Percentiles rank a stretch among this genome's conserved stretches.
phyloP scores from a whole-genome alignment of 2,113 vertebrate genomes.

The Pedionomus torquatus region DNA sequence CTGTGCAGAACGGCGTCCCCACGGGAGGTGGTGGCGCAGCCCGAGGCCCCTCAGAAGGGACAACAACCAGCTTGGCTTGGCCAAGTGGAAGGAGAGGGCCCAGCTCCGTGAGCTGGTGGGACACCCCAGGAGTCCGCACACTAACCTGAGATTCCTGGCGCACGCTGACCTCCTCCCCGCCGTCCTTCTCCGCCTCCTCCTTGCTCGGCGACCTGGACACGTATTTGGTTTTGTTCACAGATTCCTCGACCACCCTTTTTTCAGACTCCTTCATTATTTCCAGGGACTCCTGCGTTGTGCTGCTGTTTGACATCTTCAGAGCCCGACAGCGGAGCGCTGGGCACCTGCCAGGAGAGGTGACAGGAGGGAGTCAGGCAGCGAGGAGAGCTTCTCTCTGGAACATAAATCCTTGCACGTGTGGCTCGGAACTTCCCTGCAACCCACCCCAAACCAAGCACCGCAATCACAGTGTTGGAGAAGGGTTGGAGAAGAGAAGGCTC shows the following conservation, averaged over 20 bases:
- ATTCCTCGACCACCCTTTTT: slow-evolving; percentile 83
- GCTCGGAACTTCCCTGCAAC: neutral
- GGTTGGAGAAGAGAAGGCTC: too few relatives aligned
- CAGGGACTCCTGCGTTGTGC: slow-evolving; percentile 79
- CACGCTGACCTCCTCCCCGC: slow-evolving; percentile 69
- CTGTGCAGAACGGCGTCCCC: rapidly evolving
- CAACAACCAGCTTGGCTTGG: neutral
- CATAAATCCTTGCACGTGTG: rapidly evolving
- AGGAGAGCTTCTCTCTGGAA: neutral
- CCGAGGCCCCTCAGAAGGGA: neutral
- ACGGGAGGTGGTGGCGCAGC: neutral
- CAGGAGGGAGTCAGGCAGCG: neutral
- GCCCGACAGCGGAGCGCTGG: slow-evolving; percentile 17
- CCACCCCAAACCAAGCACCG: neutral
- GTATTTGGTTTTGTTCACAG: slow-evolving; percentile 81
- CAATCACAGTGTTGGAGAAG: too few relatives aligned
- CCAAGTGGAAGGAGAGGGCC: neutral
- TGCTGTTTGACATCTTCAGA: slow-evolving; percentile 84
- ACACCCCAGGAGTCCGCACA: neutral
- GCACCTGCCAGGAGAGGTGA: slow-evolving; percentile 56
- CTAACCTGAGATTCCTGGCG: slow-evolving; percentile 82
- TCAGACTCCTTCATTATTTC: slow-evolving; percentile 87
- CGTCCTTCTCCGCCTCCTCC: slow-evolving; percentile 80
- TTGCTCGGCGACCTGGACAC: slow-evolving; percentile 80
- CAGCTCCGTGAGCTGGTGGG: neutral